These are phyloP conservation scores for Psilopsiagon aurifrons DNA, from an alignment of 2,113 vertebrate genomes.

Conservation along the genomic window DNA sequence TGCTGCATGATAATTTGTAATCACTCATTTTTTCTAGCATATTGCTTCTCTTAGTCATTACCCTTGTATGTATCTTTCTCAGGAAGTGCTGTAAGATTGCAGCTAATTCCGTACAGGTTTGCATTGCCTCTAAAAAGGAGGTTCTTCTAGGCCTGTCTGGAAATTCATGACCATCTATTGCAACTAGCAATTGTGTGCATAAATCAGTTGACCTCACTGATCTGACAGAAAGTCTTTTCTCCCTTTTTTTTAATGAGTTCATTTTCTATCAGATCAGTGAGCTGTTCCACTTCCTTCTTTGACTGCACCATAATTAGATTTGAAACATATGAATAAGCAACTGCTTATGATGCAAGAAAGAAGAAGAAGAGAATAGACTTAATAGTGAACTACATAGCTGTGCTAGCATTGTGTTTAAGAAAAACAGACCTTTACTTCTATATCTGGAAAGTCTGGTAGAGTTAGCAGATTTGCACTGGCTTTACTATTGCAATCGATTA, in stretches of 20 bases:
- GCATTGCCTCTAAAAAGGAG: not conserved
- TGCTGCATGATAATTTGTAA: not conserved
- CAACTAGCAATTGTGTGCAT: not conserved
- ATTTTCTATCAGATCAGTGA: slow-evolving; percentile 22
- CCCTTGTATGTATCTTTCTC: not conserved
- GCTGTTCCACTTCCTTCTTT: slow-evolving; percentile 8
- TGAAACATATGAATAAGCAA: not conserved
- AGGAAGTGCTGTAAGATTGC: not conserved
- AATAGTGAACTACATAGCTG: not conserved
- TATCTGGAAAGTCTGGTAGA: not conserved
- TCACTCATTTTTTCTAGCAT: not conserved
- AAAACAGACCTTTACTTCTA: not conserved
- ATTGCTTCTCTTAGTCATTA: not conserved
- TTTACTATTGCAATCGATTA: not conserved
- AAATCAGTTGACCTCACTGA: not conserved
- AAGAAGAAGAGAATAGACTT: not conserved
- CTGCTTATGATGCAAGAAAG: not conserved
- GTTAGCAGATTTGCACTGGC: not conserved
- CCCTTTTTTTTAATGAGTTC: not conserved
- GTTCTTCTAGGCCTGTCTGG: not conserved
- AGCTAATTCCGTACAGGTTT: not conserved
- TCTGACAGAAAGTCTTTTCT: not conserved
- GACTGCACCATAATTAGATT: not conserved
- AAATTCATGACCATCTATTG: not conserved
- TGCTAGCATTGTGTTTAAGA: not conserved